Evolutionary conservation across 2,797 vertebrate genomes (phyloP), one percentile per base, ranked within the genome.

Genomic region (Pteropus rufus): DNA sequence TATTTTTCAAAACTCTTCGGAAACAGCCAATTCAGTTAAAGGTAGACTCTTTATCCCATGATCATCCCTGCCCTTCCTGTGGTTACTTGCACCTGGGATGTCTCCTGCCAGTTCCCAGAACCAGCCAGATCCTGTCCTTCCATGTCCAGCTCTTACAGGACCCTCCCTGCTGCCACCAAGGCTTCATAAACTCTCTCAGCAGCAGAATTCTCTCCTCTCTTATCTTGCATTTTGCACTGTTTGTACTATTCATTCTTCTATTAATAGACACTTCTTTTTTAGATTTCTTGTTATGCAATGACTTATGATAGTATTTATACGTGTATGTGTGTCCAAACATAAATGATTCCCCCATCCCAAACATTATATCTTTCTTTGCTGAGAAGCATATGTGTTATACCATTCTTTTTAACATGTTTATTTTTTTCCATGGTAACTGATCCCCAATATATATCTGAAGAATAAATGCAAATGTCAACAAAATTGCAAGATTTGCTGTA

Each of bases 261-360:
- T 93, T 26, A 31, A 31, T 29, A 36, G 36, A 52, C 9, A 39
- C 5, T 80, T 75, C 6, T 8, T 60, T 77, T 77, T 85, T 24
- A 56, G 41, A 67, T 36, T 44, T 81, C 52, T 89, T 89, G 4
- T 65, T 70, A 7, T 36, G 0, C 62, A 72, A 41, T 31, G 7
- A 15, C 7, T 86, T 79, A 62, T 60, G 49, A 82, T 41, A 21
- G 16, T 52, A 49, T 92, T 95, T 87, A n/a, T 69, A 49, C 72
- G 52, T 41, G 12, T 72, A 12, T 4, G 10, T 75, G 7, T 64
- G 10, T 73, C 44, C 60, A 73, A 73, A 75, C 14, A 34, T 2
- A 83, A 29, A 34, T 49, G 93, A 84, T 3, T 52, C 26, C 11
- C 64, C 1, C 21, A 64, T 16, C 29, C 2, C 8, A 73, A 69